Conservation (phyloP, 2,113 vertebrate species). For the Urocynchramus pylzowi region DNA sequence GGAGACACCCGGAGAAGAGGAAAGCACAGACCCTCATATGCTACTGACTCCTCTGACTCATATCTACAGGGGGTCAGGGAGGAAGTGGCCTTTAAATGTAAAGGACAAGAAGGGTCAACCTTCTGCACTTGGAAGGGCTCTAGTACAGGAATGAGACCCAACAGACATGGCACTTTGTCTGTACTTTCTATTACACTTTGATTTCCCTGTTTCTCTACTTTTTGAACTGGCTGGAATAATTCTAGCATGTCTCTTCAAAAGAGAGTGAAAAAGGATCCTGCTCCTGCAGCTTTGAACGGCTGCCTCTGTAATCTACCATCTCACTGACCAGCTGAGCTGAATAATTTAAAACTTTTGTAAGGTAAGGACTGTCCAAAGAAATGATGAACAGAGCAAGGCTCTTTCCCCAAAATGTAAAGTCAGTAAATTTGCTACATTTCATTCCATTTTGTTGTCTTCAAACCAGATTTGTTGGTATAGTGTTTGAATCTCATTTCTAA, state of each 20-base stretch:
- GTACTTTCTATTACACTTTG: neutral
- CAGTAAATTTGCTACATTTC: neutral
- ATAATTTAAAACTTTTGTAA: slow-evolving; percentile 1
- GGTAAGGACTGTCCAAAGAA: neutral
- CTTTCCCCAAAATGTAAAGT: neutral
- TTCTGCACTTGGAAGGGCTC: neutral
- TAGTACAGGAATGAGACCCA: neutral
- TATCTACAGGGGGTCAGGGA: neutral
- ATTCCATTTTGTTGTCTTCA: neutral
- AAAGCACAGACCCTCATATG: neutral
- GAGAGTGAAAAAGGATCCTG: neutral
- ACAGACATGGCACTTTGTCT: neutral
- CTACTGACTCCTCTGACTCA: neutral
- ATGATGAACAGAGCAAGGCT: neutral
- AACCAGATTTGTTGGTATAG: neutral
- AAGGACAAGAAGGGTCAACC: neutral
- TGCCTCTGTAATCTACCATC: neutral
- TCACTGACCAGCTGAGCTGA: neutral
- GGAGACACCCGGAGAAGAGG: neutral
- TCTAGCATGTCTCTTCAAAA: neutral
- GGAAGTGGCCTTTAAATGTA: neutral
- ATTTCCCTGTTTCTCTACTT: neutral
- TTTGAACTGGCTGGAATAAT: neutral
- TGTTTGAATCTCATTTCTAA: neutral
- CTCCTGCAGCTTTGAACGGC: neutral